Evolutionary conservation across 2,113 vertebrate genomes (phyloP).

Genomic region (Ageneiosus marmoratus): DNA sequence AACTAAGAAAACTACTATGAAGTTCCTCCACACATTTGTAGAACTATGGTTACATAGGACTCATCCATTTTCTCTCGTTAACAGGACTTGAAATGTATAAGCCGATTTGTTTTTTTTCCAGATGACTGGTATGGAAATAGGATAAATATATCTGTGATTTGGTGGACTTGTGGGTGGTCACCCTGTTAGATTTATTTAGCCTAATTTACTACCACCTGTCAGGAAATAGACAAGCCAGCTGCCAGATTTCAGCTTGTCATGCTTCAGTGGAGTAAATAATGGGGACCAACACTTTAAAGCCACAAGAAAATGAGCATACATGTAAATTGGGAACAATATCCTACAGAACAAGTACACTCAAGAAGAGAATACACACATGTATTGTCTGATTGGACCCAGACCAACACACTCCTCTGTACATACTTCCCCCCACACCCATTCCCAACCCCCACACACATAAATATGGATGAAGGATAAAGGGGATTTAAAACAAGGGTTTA

Average conservation of each 20-base stretch:
- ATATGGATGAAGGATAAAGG: background rate
- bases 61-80: background rate
- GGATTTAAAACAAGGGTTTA: no score
- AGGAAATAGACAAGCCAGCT: conserved; percentile 5
- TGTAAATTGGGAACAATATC: background rate
- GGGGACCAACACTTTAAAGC: background rate
- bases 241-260: background rate
- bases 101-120: background rate
- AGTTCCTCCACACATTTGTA: no score
- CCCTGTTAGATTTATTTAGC: background rate
- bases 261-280: background rate
- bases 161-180: no score
- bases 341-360: background rate
- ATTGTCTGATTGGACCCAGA: no score
- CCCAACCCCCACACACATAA: no score
- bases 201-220: conserved; percentile 11
- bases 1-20: background rate
- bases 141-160: background rate
- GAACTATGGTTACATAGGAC: background rate
- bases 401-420: no score
- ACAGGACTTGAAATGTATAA: background rate
- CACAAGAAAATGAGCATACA: background rate
- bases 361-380: no score
- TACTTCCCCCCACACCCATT: no score
- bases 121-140: background rate